A percentile compares a stretch with the other conserved stretches of the same genome.
Conservation (phyloP, 2,113 vertebrate genomes). For the Orientallactaga bullata region DNA sequence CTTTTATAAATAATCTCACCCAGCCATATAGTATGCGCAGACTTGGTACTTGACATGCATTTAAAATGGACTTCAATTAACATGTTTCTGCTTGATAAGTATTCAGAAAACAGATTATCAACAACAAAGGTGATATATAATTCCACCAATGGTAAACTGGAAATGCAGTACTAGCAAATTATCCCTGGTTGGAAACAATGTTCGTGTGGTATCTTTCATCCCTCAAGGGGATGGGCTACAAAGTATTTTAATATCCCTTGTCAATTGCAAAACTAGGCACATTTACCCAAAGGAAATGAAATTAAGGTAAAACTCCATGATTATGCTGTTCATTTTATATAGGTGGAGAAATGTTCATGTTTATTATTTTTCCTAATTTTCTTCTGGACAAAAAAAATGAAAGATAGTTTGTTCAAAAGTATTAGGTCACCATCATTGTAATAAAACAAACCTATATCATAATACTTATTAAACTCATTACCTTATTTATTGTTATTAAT, state of each 20-base stretch:
- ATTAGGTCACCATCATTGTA: neutral
- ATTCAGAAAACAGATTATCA: constrained; percentile 25
- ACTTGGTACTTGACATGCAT: neutral
- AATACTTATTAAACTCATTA: neutral
- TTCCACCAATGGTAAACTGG: neutral
- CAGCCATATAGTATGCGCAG: neutral
- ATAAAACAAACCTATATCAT: neutral
- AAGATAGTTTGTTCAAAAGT: neutral
- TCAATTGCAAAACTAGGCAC: neutral
- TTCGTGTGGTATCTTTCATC: neutral
- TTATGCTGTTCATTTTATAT: neutral
- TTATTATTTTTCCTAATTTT: neutral
- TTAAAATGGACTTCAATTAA: constrained; percentile 43
- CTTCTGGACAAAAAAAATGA: constrained; percentile 25
- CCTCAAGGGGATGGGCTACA: neutral
- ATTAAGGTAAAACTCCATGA: neutral
- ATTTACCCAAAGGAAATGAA: neutral
- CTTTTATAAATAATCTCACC: constrained; percentile 44
- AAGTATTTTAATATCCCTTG: neutral
- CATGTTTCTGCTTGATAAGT: constrained; percentile 1
- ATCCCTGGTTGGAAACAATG: neutral
- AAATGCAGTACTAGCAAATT: constrained; percentile 23
- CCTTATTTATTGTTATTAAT: neutral
- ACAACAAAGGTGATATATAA: neutral
- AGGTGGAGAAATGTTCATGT: neutral